Evolutionary conservation across 2,797 vertebrate species (phyloP), one percentile per base, ranked within the genome.

Genomic region (Choloepus didactylus): DNA sequence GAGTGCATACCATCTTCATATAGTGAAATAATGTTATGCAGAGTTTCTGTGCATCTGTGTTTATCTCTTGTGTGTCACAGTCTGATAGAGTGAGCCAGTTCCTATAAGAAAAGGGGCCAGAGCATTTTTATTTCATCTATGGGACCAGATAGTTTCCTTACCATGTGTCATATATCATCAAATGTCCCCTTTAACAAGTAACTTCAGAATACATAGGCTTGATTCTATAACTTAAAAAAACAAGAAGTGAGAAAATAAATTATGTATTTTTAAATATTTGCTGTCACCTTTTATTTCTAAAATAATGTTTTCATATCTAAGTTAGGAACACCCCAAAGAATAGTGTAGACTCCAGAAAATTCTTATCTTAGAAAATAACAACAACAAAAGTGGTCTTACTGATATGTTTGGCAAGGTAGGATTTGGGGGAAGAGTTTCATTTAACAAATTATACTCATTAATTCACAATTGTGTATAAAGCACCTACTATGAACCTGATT

Each of bases 301-400:
- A 91, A 93, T 91, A 89, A 66, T 91, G 35, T 95, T 96, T 93
- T 91, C 88, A 51, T 93, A 62, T 96, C 88, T 91, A 94, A 56
- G 31, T 38, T 93, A 72, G 46, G 27, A 77, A 87, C 51, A 29
- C 64, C 15, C 54, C 70, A 49, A 38, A 54, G n/a, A 92, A 85
- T 60, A 38, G 18, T 70, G 1, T 10, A 87, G 51, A 76, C 51
- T 19, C 15, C 29, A 49, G 31, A 91, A 66, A 81, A 21, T 16
- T 89, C 41, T 80, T 89, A 46, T 29, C 18, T 19, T 44, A 31
- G 44, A 86, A 38, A 23, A 19, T 12, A 59, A 38, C n/a, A 56
- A 18, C 46, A 77, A 59, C 56, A 25, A 18, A 46, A 44, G 0
- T 3, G 2, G 1, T 90, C 31, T 3, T 29, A 1, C 6, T 35